These are phyloP conservation scores for Euborellia annulipes DNA, from an alignment of 1,140 invertebrate genomes.

Conservation along the genomic window DNA sequence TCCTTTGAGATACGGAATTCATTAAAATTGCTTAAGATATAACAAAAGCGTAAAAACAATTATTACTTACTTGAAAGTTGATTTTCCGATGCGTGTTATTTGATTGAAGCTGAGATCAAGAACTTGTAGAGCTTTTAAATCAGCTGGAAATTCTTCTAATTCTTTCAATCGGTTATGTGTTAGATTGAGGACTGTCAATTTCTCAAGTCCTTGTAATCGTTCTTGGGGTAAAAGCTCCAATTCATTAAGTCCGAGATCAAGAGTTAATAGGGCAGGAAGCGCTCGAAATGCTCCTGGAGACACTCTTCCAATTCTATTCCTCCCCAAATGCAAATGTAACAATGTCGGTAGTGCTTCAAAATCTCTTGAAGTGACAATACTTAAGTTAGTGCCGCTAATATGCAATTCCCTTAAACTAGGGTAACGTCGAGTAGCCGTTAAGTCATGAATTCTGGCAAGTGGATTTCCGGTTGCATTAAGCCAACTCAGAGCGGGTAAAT, in stretches of 20 bases:
- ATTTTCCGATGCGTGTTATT: constrained; percentile 55
- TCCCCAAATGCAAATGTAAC: constrained; percentile 50
- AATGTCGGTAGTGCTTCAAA: constrained; percentile 73
- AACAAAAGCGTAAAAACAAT: no score
- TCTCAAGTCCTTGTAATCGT: constrained; percentile 57
- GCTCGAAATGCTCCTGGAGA: constrained; percentile 71
- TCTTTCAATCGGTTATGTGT: constrained; percentile 67
- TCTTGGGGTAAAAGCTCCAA: constrained; percentile 73
- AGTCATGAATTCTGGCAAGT: constrained; percentile 49
- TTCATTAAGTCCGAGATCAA: constrained; percentile 71
- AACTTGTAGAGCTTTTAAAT: constrained; percentile 57
- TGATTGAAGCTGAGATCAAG: constrained; percentile 74
- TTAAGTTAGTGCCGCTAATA: constrained; percentile 66
- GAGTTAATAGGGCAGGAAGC: constrained; percentile 52
- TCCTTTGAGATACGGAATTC: no score
- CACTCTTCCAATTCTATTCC: constrained; percentile 61
- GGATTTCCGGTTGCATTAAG: constrained; percentile 73
- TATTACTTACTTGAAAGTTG: constrained; percentile 39
- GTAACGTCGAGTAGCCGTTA: constrained; percentile 38
- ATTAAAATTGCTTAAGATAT: no score
- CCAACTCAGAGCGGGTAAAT: constrained; percentile 50
- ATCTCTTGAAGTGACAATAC: constrained; percentile 70
- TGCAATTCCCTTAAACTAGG: constrained; percentile 52
- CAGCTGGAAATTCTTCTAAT: constrained; percentile 64
- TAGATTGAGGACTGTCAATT: constrained; percentile 57